Conservation (phyloP, 2,888 invertebrate species). For the Rhagophthalmus giganteus region DNA sequence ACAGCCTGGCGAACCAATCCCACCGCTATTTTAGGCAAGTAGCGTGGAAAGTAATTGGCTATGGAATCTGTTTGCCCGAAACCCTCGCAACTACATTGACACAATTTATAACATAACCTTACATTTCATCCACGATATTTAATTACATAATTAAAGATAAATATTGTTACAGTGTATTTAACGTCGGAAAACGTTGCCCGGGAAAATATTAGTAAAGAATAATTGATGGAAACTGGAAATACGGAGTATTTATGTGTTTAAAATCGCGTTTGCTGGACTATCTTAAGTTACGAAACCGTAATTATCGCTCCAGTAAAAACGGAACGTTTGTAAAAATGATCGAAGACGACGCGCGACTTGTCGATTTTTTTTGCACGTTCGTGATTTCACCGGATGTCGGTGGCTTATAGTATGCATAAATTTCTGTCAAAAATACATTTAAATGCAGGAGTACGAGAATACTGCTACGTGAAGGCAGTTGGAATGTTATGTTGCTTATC, state of each 20-base stretch:
- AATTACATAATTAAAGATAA: conserved; percentile 35
- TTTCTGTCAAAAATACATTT: conserved; percentile 24
- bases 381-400: conserved; percentile 16
- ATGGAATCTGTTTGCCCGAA: conserved; percentile 28
- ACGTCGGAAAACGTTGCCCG: conserved; percentile 19
- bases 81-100: conserved; percentile 27
- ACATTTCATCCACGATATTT: conserved; percentile 27
- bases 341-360: conserved; percentile 16
- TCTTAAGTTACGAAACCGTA: too few relatives aligned
- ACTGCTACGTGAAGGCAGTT: conserved; percentile 15
- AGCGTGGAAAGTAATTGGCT: conserved; percentile 38
- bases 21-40: conserved; percentile 39
- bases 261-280: too few relatives aligned
- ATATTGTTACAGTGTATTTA: conserved; percentile 28
- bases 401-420: conserved; percentile 19
- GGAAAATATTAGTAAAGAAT: conserved; percentile 22
- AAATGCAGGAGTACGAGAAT: conserved; percentile 19
- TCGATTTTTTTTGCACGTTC: conserved; percentile 9
- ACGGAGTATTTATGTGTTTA: conserved; percentile 3
- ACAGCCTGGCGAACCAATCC: conserved; percentile 37
- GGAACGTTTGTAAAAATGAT: conserved; percentile 12
- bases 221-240: conserved; percentile 15
- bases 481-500: conserved; percentile 17
- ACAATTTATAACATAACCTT: conserved; percentile 29
- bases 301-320: too few relatives aligned